Conservation (phyloP, 1,140 invertebrate species). For the Neuroterus valhalla region DNA sequence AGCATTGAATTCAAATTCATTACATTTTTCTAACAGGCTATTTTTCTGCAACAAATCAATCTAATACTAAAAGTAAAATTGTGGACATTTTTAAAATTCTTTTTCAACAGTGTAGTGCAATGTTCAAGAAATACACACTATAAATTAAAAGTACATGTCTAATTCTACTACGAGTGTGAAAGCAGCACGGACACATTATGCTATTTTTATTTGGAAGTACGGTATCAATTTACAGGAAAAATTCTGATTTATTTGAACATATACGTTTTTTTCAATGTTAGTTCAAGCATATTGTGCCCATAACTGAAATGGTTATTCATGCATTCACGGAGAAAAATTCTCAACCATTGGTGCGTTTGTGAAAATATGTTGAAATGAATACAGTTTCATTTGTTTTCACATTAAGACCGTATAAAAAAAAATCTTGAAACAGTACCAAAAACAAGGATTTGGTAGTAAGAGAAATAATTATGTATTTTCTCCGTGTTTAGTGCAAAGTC, state of each 20-base stretch:
- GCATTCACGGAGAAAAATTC: conserved; percentile 28
- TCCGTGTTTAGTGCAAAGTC: conserved; percentile 10
- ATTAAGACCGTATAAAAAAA: not conserved
- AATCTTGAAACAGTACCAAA: not conserved
- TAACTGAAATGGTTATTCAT: conserved; percentile 16
- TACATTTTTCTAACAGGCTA: not conserved
- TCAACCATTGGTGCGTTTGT: not conserved
- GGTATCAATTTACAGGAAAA: too few species aligned
- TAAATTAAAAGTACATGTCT: not conserved
- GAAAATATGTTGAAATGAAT: not conserved
- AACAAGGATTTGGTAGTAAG: not conserved
- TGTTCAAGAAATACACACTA: not conserved
- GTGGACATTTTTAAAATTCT: not conserved
- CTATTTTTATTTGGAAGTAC: not conserved
- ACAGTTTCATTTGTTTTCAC: not conserved
- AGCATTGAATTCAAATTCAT: not conserved
- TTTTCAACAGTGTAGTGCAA: conserved; percentile 25
- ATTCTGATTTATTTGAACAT: too few species aligned
- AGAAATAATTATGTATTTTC: conserved; percentile 13
- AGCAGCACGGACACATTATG: conserved; percentile 5
- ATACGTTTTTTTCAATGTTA: not conserved
- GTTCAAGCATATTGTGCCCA: conserved; percentile 22
- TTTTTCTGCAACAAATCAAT: not conserved
- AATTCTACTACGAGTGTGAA: not conserved
- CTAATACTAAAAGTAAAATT: too few species aligned